Evolutionary conservation across 1,140 invertebrate species (phyloP).

Genomic region (Venustaconcha ellipsiformis): DNA sequence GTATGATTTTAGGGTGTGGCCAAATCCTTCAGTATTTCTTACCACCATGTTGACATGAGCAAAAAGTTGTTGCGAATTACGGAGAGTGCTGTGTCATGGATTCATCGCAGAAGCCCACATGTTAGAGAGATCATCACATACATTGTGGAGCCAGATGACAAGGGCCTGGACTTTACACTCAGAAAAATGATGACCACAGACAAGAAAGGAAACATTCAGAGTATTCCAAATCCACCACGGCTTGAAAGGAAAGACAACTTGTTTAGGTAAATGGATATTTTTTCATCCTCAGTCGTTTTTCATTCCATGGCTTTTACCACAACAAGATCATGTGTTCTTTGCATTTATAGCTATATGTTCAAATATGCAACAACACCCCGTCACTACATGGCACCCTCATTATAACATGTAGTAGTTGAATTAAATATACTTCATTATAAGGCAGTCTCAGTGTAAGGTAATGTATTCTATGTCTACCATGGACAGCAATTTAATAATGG

Average conservation of each 20-base stretch:
- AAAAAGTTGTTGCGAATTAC: constrained; percentile 63
- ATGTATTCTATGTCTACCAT: too few species aligned
- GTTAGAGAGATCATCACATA: constrained; percentile 63
- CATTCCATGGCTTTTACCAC: background rate
- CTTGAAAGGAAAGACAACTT: constrained; percentile 68
- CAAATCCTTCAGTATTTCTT: constrained; percentile 67
- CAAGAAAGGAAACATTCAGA: constrained; percentile 47
- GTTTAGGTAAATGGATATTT: constrained; percentile 57
- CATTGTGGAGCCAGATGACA: constrained; percentile 63
- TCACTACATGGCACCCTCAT: too few species aligned
- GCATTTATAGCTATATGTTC: background rate
- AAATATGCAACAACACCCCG: too few species aligned
- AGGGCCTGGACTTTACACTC: constrained; percentile 58
- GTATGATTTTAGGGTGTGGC: constrained; percentile 58
- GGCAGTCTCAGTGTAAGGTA: too few species aligned
- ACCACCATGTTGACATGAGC: constrained; percentile 63
- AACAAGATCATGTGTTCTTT: background rate
- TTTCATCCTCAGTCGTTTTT: too few species aligned
- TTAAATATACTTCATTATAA: too few species aligned
- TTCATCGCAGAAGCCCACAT: constrained; percentile 60
- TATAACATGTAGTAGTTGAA: too few species aligned
- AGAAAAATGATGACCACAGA: constrained; percentile 64
- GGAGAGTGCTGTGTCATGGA: constrained; percentile 68
- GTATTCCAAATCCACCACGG: constrained; percentile 51
- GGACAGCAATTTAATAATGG: too few species aligned